phyloP scores from a whole-genome alignment of 2,113 vertebrate species.

The Etia nguti region DNA sequence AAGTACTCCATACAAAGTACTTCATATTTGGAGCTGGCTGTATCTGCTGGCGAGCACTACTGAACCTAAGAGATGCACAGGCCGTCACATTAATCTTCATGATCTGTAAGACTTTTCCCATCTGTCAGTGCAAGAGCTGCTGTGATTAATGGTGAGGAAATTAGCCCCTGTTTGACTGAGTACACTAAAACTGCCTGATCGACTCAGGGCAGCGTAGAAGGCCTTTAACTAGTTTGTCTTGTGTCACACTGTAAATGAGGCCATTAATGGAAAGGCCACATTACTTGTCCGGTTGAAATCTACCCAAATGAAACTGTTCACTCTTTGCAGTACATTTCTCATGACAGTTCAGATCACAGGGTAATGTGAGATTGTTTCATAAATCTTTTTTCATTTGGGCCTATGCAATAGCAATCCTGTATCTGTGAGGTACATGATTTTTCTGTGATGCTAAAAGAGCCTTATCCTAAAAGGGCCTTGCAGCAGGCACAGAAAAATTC shows the following conservation, averaged over 20 bases:
- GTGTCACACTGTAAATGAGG: slow-evolving; percentile 44
- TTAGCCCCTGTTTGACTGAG: slow-evolving; percentile 41
- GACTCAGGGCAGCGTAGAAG: background rate
- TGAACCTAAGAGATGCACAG: background rate
- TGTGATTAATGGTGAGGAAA: slow-evolving; percentile 55
- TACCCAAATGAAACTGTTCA: slow-evolving; percentile 7
- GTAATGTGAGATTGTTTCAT: background rate
- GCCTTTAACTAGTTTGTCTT: slow-evolving; percentile 52
- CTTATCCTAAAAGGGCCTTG: background rate
- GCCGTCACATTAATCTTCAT: slow-evolving; percentile 33
- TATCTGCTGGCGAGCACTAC: background rate
- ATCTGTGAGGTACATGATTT: background rate
- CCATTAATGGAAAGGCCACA: slow-evolving; percentile 28
- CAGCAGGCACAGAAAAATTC: background rate
- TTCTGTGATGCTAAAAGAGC: background rate
- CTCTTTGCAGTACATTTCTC: background rate
- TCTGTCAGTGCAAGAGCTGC: slow-evolving; percentile 13
- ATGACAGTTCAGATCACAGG: background rate
- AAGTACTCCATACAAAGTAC: background rate
- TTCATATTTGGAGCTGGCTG: background rate
- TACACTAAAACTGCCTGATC: slow-evolving; percentile 5
- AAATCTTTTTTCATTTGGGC: background rate
- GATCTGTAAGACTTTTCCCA: slow-evolving; percentile 17
- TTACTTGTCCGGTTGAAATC: slow-evolving; percentile 1
- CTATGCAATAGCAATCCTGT: background rate